Evolutionary conservation across 2,113 vertebrate species (phyloP).

Genomic region (Morone chrysops): DNA sequence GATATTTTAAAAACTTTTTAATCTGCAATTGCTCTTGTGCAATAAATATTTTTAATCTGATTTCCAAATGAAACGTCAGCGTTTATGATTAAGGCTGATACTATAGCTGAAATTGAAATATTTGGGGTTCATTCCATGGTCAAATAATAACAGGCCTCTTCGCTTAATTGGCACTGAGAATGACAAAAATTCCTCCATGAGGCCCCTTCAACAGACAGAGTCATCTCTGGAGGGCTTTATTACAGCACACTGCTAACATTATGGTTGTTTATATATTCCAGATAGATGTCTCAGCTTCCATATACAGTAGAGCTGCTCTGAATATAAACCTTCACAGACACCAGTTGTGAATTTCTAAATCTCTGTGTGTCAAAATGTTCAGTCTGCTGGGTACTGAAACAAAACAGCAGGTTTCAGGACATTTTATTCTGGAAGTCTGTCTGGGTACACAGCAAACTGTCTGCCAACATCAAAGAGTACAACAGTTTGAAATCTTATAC

Average conservation of each 20-base stretch:
- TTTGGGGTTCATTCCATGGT: conserved; percentile 21
- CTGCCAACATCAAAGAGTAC: conserved; percentile 33
- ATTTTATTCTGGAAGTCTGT: conserved; percentile 38
- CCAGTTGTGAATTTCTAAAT: conserved; percentile 21
- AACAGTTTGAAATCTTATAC: conserved; percentile 19
- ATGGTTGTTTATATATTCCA: conserved; percentile 22
- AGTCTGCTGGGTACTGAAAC: conserved; percentile 7
- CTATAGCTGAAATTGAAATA: conserved; percentile 9
- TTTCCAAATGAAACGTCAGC: neutral
- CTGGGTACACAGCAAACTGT: conserved; percentile 4
- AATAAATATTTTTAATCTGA: neutral
- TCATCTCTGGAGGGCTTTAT: neutral
- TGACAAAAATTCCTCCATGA: conserved; percentile 13
- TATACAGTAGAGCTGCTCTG: neutral
- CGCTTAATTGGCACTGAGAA: neutral
- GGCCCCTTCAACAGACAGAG: neutral
- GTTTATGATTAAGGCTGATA: neutral
- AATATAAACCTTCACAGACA: conserved; percentile 14
- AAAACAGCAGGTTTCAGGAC: conserved; percentile 36
- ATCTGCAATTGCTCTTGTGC: neutral
- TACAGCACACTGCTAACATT: neutral
- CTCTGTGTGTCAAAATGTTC: conserved; percentile 37
- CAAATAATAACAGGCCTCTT: conserved; percentile 25
- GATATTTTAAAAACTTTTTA: neutral
- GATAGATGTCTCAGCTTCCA: neutral